Evolutionary conservation across 1,140 invertebrate genomes (phyloP), one percentile per base, ranked within the genome.

Genomic region (Drosophila rufa): DNA sequence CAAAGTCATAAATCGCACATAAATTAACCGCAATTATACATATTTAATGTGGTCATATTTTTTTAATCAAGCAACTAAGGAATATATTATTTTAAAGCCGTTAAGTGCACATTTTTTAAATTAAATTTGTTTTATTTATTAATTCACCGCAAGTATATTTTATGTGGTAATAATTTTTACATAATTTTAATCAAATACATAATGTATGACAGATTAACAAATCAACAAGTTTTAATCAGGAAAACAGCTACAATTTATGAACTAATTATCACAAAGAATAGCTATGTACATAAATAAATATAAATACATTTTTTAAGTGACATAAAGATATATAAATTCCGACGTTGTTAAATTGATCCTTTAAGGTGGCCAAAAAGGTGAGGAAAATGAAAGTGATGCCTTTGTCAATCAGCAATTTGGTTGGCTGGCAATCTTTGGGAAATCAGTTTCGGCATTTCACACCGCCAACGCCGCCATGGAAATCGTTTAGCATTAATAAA

Each of bases 401-500:
- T 65, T 64, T 67, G 65, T 67, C 14, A 67, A 67, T 65, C 60
- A 46, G 40, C 58, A 67, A 67, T 46, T 46, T 62, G 30, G 42
- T 42, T 40, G 36, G 51, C 2, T 55, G 30, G n/a, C 47, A 51
- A 65, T 69, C 59, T 66, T 65, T 43, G 60, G 38, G 12, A 25
- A 69, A 51, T 66, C 61, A 66, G 47, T 33, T 68, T 46, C 22
- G 15, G 30, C 27, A 27, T 9, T 50, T 38, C 53, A 58, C 64
- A 57, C 43, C 53, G 40, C 40, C 6, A 42, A 42, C 42, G 46
- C 58, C 58, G 46, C 57, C 66, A 51, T 64, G 67, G 40, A 76
- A 80, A 75, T 51, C 62, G 69, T 75, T 87, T 70, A 64, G 67
- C 83, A 76, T 80, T 84, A 80, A 84, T 80, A 68, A 83, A 80